These are phyloP conservation scores for Callyntrura guangdongensis DNA, from an alignment of 2,888 invertebrate genomes.

Conservation along the genomic window DNA sequence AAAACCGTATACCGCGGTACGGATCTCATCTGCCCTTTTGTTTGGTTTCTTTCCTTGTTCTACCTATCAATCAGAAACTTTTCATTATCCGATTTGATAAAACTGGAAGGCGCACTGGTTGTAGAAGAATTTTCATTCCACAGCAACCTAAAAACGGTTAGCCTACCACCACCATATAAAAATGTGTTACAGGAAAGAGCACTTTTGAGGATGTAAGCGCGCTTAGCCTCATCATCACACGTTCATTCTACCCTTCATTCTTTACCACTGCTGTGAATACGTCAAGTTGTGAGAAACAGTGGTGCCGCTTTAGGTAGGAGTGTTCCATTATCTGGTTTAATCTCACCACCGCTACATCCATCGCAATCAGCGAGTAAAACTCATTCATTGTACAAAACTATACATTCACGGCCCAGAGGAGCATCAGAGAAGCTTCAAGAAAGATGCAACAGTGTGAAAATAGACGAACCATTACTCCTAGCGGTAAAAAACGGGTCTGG, in stretches of 20 bases:
- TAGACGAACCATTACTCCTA: not conserved
- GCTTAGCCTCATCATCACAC: conserved; percentile 14
- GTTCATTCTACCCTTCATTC: not conserved
- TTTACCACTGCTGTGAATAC: not conserved
- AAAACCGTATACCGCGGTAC: not conserved
- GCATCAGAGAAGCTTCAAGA: not conserved
- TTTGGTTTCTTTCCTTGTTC: not conserved
- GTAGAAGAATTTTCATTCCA: not conserved
- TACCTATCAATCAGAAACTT: conserved; percentile 21
- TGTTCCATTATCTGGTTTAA: conserved; percentile 35
- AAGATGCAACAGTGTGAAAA: conserved; percentile 1
- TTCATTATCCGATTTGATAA: not conserved
- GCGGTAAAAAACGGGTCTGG: too few relatives aligned
- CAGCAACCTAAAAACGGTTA: conserved; percentile 3
- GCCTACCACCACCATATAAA: not conserved
- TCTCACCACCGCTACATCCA: conserved; percentile 5
- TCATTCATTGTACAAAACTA: not conserved
- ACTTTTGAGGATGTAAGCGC: conserved; percentile 23
- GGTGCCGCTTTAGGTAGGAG: too few relatives aligned
- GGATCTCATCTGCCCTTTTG: not conserved
- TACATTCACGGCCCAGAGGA: not conserved
- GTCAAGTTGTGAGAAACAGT: conserved; percentile 31
- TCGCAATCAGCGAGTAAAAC: not conserved
- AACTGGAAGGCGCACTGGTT: not conserved
- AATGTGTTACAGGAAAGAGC: conserved; percentile 31